phyloP scores from a whole-genome alignment of 2,888 invertebrate species.

The Dryadula phaetusa region DNA sequence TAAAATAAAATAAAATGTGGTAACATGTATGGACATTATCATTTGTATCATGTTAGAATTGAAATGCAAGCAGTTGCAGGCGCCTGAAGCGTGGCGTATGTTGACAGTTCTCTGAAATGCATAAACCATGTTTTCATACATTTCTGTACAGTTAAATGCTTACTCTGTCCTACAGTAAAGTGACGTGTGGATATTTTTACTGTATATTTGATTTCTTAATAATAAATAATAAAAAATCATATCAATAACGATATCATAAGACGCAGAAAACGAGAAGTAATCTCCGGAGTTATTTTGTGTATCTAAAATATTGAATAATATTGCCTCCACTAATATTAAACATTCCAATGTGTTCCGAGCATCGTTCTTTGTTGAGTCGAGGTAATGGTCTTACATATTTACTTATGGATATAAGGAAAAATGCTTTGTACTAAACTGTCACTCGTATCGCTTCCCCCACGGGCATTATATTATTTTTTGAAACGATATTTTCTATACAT shows the following conservation, averaged over 20 bases:
- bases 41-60: slow-evolving; percentile 18
- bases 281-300: slow-evolving; percentile 28
- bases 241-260: slow-evolving; percentile 20
- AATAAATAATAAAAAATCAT: slow-evolving; percentile 3
- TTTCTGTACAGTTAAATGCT: slow-evolving; percentile 9
- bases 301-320: slow-evolving; percentile 38
- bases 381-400: slow-evolving; percentile 44
- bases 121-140: slow-evolving; percentile 21
- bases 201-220: no score
- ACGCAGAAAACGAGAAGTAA: slow-evolving; percentile 11
- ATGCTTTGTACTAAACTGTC: slow-evolving; percentile 61
- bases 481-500: slow-evolving; percentile 55
- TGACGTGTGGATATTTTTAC: background rate
- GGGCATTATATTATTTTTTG: slow-evolving; percentile 55
- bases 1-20: no score
- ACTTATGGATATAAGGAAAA: slow-evolving; percentile 46
- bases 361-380: slow-evolving; percentile 42
- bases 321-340: slow-evolving; percentile 42
- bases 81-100: slow-evolving; percentile 30
- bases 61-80: slow-evolving; percentile 28
- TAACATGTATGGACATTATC: background rate
- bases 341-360: slow-evolving; percentile 40
- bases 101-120: slow-evolving; percentile 35
- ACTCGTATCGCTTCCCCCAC: slow-evolving; percentile 52
- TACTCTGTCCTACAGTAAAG: slow-evolving; percentile 1